Base-by-base conservation (phyloP, 2,888 invertebrate species). In the Phrixothrix hirtus region DNA sequence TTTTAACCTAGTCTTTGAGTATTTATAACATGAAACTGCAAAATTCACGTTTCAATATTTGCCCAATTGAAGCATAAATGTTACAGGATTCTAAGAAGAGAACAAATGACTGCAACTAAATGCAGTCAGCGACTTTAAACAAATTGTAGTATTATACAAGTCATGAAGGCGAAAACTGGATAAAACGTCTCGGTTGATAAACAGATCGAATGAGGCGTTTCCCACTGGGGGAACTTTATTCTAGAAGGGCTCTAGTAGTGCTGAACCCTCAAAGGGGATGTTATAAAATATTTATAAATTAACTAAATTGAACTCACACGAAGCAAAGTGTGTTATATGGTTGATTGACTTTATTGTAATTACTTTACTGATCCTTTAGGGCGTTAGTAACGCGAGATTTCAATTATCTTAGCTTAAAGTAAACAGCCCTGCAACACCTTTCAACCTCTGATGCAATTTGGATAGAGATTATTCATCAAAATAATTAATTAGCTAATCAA, bases 91-190 rank as follows among this genome's bases (percentile, higher is more conserved):
- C n/a, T n/a, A n/a, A n/a, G n/a, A n/a, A n/a, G n/a, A n/a, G n/a
- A n/a, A n/a, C n/a, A n/a, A n/a, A n/a, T n/a, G n/a, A 21, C 21
- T 12, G 31, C 31, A 11, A 11, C 10, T 15, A 16, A 34, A 34
- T 34, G 12, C 13, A 16, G n/a, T n/a, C n/a, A n/a, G 17, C 36
- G 16, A 16, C 17, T 36, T 16, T 17, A 17, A 68, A 70, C 71
- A 72, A 71, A 72, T 72, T 68, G 70, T 67, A 64, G 64, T 69
- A 70, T 70, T 71, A 71, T 72, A 67, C 72, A 67, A 71, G 70
- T 68, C 70, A 70, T 70, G 69, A 70, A 71, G 67, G 70, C 69
- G 69, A 69, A 67, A 68, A 69, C 66, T 64, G 68, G 65, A 71
- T 70, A 67, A 69, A 70, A 67, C 63, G 67, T 65, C 63, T 63